A percentile compares a stretch with the other conserved stretches of the same genome.
These are phyloP conservation scores for Aphelenchoides bicaudatus DNA, from an alignment of 2,888 invertebrate species.

Conservation along the genomic window DNA sequence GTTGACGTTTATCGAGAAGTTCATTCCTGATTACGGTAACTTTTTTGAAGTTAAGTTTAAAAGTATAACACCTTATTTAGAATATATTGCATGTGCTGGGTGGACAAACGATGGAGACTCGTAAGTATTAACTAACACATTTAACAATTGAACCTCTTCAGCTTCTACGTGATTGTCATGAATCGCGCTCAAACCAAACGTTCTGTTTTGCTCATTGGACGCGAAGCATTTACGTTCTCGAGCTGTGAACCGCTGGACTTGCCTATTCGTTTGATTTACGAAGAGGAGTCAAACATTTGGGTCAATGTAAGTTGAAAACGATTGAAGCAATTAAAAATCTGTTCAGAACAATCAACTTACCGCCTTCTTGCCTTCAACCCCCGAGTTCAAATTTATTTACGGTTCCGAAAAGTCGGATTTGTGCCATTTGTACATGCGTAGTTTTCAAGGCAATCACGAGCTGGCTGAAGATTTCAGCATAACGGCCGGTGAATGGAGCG, in stretches of 20 bases:
- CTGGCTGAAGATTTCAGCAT: slow-evolving; percentile 22
- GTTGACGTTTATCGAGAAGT: slow-evolving; percentile 27
- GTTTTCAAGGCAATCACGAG: no score
- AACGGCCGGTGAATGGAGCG: slow-evolving; percentile 37
- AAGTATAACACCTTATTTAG: no score
- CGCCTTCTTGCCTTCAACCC: slow-evolving; percentile 20
- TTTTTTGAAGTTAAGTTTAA: no score
- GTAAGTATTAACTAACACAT: slow-evolving; percentile 71
- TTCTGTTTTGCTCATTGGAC: slow-evolving; percentile 37
- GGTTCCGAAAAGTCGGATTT: slow-evolving; percentile 38
- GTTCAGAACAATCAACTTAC: slow-evolving; percentile 17
- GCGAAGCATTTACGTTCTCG: slow-evolving; percentile 18
- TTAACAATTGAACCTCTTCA: slow-evolving; percentile 21
- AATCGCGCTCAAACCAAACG: slow-evolving; percentile 39
- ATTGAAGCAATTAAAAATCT: slow-evolving; percentile 7
- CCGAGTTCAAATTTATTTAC: slow-evolving; percentile 30
- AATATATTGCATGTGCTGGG: slow-evolving; percentile 88
- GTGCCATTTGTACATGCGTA: slow-evolving; percentile 38
- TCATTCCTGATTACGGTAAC: slow-evolving; percentile 91
- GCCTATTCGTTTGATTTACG: slow-evolving; percentile 31
- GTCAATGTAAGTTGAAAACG: slow-evolving; percentile 38
- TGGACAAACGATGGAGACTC: slow-evolving; percentile 87
- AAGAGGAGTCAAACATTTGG: slow-evolving; percentile 37
- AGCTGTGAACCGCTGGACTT: slow-evolving; percentile 2
- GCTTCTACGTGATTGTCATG: slow-evolving; percentile 44